Percentiles rank a stretch among this genome's conserved stretches.
Evolutionary conservation across 2,888 invertebrate species (phyloP).

Genomic region (Cosmorhoe ocellata): DNA sequence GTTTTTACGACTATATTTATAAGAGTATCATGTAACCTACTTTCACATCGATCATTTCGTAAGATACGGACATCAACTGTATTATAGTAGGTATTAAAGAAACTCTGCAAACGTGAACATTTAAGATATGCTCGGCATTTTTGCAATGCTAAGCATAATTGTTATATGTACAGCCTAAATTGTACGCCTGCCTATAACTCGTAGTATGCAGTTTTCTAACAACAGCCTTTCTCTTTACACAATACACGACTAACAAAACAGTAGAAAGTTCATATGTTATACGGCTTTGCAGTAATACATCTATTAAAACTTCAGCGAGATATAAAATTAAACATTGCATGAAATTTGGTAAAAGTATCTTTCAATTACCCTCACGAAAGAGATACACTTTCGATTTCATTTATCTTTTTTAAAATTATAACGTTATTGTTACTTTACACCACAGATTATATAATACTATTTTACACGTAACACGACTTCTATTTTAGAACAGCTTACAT

Average conservation of each 20-base stretch:
- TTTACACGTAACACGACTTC: background rate
- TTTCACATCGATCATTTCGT: conserved; percentile 17
- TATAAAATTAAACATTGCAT: conserved; percentile 36
- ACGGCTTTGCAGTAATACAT: conserved; percentile 29
- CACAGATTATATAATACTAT: no score
- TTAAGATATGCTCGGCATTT: no score
- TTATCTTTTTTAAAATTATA: no score
- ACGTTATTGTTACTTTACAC: no score
- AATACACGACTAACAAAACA: conserved; percentile 47
- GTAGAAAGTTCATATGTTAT: conserved; percentile 53
- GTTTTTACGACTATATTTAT: background rate
- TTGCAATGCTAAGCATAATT: conserved; percentile 5
- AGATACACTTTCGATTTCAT: conserved; percentile 34
- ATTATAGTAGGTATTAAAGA: conserved; percentile 8
- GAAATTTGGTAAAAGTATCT: conserved; percentile 28
- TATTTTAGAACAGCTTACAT: background rate
- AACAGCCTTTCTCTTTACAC: conserved; percentile 69
- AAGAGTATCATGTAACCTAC: conserved; percentile 3
- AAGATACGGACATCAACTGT: conserved; percentile 6
- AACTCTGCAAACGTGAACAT: conserved; percentile 2
- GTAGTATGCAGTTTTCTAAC: conserved; percentile 43
- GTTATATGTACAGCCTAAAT: conserved; percentile 29
- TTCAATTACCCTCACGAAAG: conserved; percentile 37
- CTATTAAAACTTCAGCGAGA: conserved; percentile 19
- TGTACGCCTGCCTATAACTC: conserved; percentile 47